These are phyloP conservation scores for Xiphorhynchus erythropygius DNA, from an alignment of 2,797 vertebrate genomes.

Conservation along the genomic window DNA sequence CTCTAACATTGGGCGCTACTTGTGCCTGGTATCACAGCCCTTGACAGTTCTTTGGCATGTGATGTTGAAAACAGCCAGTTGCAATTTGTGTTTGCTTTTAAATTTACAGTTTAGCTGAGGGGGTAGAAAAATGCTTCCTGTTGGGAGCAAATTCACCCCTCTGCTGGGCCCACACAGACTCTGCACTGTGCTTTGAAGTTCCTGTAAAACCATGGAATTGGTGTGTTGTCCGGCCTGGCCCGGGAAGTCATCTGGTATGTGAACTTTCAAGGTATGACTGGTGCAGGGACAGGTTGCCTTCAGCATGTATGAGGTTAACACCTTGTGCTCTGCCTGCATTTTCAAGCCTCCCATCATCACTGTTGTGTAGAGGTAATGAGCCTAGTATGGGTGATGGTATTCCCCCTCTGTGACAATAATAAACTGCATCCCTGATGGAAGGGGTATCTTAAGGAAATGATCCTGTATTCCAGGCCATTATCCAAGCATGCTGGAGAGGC, in stretches of 20 bases:
- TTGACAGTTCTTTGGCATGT: slow-evolving; percentile 26
- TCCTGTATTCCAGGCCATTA: background rate
- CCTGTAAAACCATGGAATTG: background rate
- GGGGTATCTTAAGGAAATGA: background rate
- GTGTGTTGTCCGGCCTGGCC: background rate
- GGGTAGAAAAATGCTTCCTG: background rate
- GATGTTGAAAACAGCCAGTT: background rate
- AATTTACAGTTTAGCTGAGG: background rate
- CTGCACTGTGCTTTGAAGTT: background rate
- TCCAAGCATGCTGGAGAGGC: background rate
- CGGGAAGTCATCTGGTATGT: background rate
- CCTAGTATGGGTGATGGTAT: background rate
- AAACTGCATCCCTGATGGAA: background rate
- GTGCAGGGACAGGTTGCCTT: background rate
- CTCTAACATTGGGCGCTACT: slow-evolving; percentile 7
- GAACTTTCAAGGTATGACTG: background rate
- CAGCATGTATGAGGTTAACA: background rate
- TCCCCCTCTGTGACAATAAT: background rate
- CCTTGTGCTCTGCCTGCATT: background rate
- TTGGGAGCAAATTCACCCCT: background rate
- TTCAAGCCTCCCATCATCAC: background rate
- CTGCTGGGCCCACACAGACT: background rate
- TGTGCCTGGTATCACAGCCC: background rate
- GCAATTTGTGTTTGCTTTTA: background rate
- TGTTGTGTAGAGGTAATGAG: background rate